Conservation (phyloP, 2,888 invertebrate genomes). For the Sepioteuthis lessoniana region DNA sequence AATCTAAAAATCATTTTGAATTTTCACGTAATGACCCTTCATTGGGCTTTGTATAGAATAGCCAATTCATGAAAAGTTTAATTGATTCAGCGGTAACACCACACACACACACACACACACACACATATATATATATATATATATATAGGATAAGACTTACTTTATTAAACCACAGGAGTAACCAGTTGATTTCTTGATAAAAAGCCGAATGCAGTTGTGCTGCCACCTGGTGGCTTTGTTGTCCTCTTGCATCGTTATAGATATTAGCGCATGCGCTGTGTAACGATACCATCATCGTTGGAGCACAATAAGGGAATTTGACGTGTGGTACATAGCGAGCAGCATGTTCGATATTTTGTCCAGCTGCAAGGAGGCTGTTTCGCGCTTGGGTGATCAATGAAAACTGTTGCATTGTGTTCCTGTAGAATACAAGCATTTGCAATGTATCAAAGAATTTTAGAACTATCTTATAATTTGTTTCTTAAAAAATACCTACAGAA, state of each 20-base stretch:
- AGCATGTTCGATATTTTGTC: conserved; percentile 77
- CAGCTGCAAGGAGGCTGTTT: conserved; percentile 78
- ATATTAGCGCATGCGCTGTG: conserved; percentile 76
- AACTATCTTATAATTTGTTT: too few species aligned
- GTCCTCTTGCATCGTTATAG: conserved; percentile 77
- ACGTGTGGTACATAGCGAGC: conserved; percentile 77
- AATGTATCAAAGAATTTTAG: too few species aligned
- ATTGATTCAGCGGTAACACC: too few species aligned
- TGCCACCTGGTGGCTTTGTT: conserved; percentile 75
- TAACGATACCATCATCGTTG: conserved; percentile 76
- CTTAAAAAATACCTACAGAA: too few species aligned
- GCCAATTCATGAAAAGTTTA: too few species aligned
- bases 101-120: too few species aligned
- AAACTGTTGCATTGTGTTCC: conserved; percentile 75
- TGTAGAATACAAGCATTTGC: conserved; percentile 53
- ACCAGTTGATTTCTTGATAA: conserved; percentile 75
- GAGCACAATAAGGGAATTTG: conserved; percentile 77
- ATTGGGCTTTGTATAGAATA: too few species aligned
- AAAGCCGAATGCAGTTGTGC: conserved; percentile 76
- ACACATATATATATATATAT: too few species aligned
- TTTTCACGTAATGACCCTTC: too few species aligned
- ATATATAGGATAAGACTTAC: too few species aligned
- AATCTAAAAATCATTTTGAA: too few species aligned
- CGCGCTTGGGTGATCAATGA: conserved; percentile 77
- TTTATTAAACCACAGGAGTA: conserved; percentile 78